phyloP scores from a whole-genome alignment of 2,888 invertebrate species.

The Calliphora vomitoria region DNA sequence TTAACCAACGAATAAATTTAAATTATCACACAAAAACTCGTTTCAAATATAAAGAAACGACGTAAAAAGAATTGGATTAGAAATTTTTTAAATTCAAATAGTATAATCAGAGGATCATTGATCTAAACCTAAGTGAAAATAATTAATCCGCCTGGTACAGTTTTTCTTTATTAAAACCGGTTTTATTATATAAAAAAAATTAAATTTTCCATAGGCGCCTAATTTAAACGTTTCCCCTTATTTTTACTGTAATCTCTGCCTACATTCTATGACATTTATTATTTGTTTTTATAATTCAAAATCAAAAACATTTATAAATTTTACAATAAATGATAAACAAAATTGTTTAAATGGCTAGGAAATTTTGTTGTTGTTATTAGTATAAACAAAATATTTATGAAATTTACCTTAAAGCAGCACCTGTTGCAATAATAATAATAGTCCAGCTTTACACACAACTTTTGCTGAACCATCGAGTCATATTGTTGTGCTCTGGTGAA shows the following conservation, averaged over 20 bases:
- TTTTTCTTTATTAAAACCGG: background rate
- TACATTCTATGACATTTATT: background rate
- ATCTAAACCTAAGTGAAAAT: background rate
- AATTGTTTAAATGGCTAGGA: constrained; percentile 6
- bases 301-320: background rate
- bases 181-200: constrained; percentile 25
- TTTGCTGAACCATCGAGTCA: constrained; percentile 44
- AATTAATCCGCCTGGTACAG: background rate
- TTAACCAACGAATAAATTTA: no score
- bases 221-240: background rate
- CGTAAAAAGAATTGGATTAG: no score
- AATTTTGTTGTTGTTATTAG: background rate
- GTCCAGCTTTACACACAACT: constrained; percentile 29
- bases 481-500: background rate
- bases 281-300: no score
- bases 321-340: background rate
- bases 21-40: no score
- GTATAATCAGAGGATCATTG: background rate
- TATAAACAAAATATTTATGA: constrained; percentile 24
- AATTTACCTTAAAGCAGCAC: constrained; percentile 38
- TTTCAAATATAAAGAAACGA: no score
- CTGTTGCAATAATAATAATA: constrained; percentile 23
- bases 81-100: no score
- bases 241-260: background rate
- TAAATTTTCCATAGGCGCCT: background rate